These are phyloP conservation scores for Heliangelus exortis DNA, from an alignment of 2,797 vertebrate species.

Conservation along the genomic window DNA sequence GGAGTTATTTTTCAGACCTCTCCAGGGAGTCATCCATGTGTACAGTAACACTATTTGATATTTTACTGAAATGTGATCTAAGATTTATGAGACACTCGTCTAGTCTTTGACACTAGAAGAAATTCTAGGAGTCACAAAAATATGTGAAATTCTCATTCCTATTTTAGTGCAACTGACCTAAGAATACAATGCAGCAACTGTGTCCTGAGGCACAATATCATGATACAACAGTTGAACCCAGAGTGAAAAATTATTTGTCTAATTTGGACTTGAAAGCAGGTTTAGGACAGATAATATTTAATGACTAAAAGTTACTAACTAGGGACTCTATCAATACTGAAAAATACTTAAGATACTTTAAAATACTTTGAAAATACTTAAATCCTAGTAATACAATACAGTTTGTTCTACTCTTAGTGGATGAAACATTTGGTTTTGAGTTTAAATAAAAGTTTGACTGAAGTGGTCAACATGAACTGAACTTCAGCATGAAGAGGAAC, in stretches of 20 bases:
- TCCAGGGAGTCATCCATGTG: not conserved
- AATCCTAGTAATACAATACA: not conserved
- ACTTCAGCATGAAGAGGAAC: not conserved
- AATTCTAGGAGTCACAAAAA: conserved; percentile 11
- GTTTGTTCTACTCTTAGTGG: not conserved
- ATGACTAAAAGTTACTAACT: not conserved
- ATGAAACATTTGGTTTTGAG: not conserved
- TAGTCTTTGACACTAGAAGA: not conserved
- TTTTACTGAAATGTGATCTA: conserved; percentile 1
- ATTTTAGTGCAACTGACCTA: not conserved
- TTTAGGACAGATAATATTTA: not conserved
- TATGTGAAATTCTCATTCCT: not conserved
- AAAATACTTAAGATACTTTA: not conserved
- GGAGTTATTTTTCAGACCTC: not conserved
- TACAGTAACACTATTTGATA: not conserved
- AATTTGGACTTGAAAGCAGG: not conserved
- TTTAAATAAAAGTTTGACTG: not conserved
- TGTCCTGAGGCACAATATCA: not conserved
- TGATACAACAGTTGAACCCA: not conserved
- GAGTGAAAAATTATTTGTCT: not conserved
- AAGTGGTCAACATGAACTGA: not conserved
- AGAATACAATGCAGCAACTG: conserved; percentile 8
- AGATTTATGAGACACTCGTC: not conserved
- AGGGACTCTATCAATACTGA: not conserved
- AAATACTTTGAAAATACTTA: not conserved